Percentiles rank a stretch among this genome's conserved stretches.
Evolutionary conservation across 2,113 vertebrate genomes (phyloP).

Genomic region (Crocuta crocuta): DNA sequence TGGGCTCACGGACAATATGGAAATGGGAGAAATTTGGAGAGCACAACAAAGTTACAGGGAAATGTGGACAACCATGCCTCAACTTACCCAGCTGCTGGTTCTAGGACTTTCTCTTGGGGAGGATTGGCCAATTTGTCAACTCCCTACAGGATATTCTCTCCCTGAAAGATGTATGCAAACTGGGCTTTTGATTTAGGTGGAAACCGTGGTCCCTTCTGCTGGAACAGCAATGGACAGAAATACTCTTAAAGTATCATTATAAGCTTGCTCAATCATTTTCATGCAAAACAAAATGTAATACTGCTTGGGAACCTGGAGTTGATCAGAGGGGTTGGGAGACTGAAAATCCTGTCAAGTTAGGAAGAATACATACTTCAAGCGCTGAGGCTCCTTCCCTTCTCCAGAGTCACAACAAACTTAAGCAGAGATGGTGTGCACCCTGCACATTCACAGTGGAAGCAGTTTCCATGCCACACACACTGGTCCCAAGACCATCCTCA

Average conservation of each 20-base stretch:
- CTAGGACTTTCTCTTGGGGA: neutral
- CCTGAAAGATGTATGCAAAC: neutral
- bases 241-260: neutral
- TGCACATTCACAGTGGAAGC: neutral
- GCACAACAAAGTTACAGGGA: neutral
- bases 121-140: neutral
- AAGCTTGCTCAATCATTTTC: neutral
- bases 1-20: neutral
- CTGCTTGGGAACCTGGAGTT: neutral
- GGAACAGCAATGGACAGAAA: neutral
- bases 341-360: neutral
- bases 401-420: neutral
- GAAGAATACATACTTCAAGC: neutral
- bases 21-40: neutral
- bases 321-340: neutral
- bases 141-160: neutral
- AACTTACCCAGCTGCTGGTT: neutral
- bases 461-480: fast-evolving
- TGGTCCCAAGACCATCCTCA: neutral
- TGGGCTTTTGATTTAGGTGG: neutral
- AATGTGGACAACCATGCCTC: neutral
- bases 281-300: neutral
- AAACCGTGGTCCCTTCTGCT: neutral
- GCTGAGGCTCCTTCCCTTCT: neutral
- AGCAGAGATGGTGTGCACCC: fast-evolving